Evolutionary conservation across 2,888 invertebrate genomes (phyloP), one percentile per base, ranked within the genome.

Genomic region (Cephus nigrinus): DNA sequence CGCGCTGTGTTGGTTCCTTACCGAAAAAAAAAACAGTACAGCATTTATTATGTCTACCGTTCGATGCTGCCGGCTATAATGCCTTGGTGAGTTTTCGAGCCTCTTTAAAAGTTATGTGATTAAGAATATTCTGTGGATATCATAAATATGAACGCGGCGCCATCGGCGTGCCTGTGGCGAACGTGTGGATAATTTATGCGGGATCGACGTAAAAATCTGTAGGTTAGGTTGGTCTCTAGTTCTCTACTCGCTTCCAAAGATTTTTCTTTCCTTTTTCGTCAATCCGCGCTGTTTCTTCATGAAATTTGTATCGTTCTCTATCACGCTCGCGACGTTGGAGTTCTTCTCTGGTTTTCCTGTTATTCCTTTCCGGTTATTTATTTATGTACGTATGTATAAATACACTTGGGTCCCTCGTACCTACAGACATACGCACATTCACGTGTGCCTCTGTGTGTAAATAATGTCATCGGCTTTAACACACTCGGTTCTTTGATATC

Each of bases 191-290:
- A 75, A 78, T 77, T 78, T 78, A 69, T 73, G 68, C 81, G 82
- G 75, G 81, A 78, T 78, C 76, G 82, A 80, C 81, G 80, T 84
- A 85, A 86, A 86, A 84, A 86, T 82, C 79, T 83, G 86, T 88
- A 90, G 90, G 90, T 90, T 90, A 90, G 89, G 90, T 90, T 89
- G 85, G 23, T 23, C 9, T 23, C 23, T 55, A 55, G 82, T 84
- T 87, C 87, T 86, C 79, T 79, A 86, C 82, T 85, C 80, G 82
- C 85, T 87, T 84, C 75, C 71, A 81, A 82, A 78, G 78, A 40
- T 76, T 82, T 83, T 76, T 77, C 78, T 79, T 80, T 81, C 82
- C 84, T 76, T 74, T 83, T 82, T 68, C 76, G 23, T 55, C 55
- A 55, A 55, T 23, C 55, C 34, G 36, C 74, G 40, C 68, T 75